Conservation (phyloP, 2,888 invertebrate genomes). For the Tetranychus truncatus region DNA sequence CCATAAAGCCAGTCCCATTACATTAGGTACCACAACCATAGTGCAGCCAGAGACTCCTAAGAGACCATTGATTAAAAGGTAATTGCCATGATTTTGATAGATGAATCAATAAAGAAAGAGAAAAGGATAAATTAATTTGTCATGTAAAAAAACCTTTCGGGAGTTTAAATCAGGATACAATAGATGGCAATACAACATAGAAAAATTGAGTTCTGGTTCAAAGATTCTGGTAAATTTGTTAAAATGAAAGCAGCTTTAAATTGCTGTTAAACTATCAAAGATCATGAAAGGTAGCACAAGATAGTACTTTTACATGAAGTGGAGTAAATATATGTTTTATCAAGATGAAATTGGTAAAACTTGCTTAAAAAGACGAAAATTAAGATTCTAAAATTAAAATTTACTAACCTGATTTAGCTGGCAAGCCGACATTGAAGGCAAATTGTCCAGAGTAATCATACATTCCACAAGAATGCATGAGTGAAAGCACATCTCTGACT, state of each 20-base stretch:
- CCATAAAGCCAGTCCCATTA: constrained; percentile 39
- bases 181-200: background rate
- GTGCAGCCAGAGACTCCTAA: constrained; percentile 36
- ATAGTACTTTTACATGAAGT: too few species aligned
- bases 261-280: too few species aligned
- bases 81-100: background rate
- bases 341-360: too few species aligned
- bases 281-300: too few species aligned
- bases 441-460: constrained; percentile 82
- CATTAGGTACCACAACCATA: constrained; percentile 39
- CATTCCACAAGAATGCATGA: constrained; percentile 97
- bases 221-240: background rate
- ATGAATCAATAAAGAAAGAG: background rate
- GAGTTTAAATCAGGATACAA: background rate
- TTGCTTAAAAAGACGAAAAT: too few species aligned
- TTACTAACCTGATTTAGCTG: constrained; percentile 35
- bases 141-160: too few species aligned
- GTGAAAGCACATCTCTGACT: constrained; percentile 77
- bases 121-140: background rate
- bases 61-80: background rate
- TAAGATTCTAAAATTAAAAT: too few species aligned
- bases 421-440: constrained; percentile 54
- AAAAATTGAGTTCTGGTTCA: too few species aligned
- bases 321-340: too few species aligned
- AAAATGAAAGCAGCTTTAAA: too few species aligned